Base-by-base conservation (phyloP, 1,140 invertebrate species). In the Drosophila parvula region DNA sequence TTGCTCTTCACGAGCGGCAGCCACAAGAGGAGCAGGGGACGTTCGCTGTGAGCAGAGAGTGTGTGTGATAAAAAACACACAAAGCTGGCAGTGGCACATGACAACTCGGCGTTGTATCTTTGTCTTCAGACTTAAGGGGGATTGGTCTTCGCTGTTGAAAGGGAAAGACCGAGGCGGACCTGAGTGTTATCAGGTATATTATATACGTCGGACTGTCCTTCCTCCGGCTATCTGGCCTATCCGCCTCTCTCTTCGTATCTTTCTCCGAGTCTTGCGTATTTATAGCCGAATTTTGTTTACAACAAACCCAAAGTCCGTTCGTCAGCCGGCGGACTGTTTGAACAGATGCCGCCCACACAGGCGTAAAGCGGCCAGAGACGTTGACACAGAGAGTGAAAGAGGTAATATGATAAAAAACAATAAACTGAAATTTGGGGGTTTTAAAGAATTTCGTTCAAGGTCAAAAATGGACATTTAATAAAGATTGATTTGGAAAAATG, bases 11-110 rank as follows among this genome's bases (percentile, higher is more conserved):
- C 51, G 38, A 74, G 68, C 56, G 27, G 44, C 58, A 61, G 61
- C 30, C 62, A 44, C 36, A 40, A 47, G 18, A 34, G 32, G 40
- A 40, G 14, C 34, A 22, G 28, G 4, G 61, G 40, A 60, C 68
- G 56, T n/a, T n/a, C n/a, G n/a, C n/a, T n/a, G 63, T 62, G 71
- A 89, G 73, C 71, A 74, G 73, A 88, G 75, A 74, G 77, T 68
- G 73, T 73, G 74, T 71, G 73, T 64, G 80, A 85, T 86, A 85
- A 86, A 86, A 86, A 73, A 64, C 12, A 75, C 51, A 76, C 61
- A 78, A 51, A 61, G 36, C 36, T 55, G 67, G 36, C 50, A 36
- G 32, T 53, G 50, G 77, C 84, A 88, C 84, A 88, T 88, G 84
- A 88, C 84, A 84, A 68, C 74, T 73, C 76, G 59, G 57, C 74